Percentiles rank a stretch among this genome's conserved stretches.
These are phyloP conservation scores for Spodoptera picta DNA, from an alignment of 2,888 invertebrate species.

Conservation along the genomic window DNA sequence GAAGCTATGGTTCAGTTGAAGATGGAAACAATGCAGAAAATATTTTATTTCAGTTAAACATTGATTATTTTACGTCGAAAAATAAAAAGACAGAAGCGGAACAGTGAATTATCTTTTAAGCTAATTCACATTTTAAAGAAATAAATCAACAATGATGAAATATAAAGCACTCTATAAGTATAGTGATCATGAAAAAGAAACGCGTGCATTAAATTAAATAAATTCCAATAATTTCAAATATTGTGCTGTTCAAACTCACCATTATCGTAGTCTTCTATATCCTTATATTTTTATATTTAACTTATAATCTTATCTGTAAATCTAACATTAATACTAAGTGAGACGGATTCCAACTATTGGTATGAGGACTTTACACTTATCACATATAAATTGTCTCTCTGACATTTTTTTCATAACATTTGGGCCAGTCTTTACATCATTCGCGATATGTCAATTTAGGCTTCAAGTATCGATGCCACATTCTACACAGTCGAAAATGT, in stretches of 20 bases:
- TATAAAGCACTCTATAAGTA: too few species aligned
- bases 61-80: too few species aligned
- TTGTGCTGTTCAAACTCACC: slow-evolving; percentile 39
- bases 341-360: slow-evolving; percentile 57
- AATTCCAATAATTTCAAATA: too few species aligned
- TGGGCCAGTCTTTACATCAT: slow-evolving; percentile 77
- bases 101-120: too few species aligned
- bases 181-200: too few species aligned
- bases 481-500: slow-evolving; percentile 68
- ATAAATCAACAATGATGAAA: slow-evolving; percentile 4
- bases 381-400: slow-evolving; percentile 38
- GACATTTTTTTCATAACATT: slow-evolving; percentile 49
- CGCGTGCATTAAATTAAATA: neutral
- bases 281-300: slow-evolving; percentile 26
- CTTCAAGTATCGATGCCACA: slow-evolving; percentile 61
- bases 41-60: too few species aligned
- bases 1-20: neutral
- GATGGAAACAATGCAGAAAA: neutral
- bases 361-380: slow-evolving; percentile 47
- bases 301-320: slow-evolving; percentile 35
- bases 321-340: slow-evolving; percentile 49
- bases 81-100: too few species aligned
- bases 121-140: neutral
- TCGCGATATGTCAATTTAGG: slow-evolving; percentile 58
- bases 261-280: slow-evolving; percentile 22